Conservation (phyloP, 2,888 invertebrate genomes). For the Leptopterna dolabrata region DNA sequence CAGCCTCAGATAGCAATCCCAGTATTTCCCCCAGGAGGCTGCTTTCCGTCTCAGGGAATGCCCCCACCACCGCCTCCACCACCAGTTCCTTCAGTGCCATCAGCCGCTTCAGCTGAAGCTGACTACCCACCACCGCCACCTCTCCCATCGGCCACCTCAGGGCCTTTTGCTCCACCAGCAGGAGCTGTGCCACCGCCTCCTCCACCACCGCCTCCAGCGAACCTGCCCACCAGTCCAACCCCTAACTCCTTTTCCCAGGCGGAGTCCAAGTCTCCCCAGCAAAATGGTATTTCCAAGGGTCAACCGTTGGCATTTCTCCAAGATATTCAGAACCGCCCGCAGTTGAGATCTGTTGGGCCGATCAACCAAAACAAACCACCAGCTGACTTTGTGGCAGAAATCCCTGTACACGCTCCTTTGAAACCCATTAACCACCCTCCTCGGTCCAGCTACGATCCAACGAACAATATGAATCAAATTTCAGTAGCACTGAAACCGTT, state of each 20-base stretch:
- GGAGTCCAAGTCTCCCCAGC: neutral
- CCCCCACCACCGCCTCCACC: slow-evolving; percentile 60
- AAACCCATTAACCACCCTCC: slow-evolving; percentile 52
- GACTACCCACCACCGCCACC: slow-evolving; percentile 59
- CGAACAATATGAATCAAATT: neutral
- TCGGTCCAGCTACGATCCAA: slow-evolving; percentile 48
- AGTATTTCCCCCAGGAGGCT: slow-evolving; percentile 70
- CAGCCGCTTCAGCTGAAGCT: neutral
- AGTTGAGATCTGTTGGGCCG: slow-evolving; percentile 35
- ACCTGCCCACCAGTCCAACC: slow-evolving; percentile 32
- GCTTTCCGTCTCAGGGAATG: slow-evolving; percentile 58
- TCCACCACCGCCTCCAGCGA: slow-evolving; percentile 51
- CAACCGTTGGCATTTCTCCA: slow-evolving; percentile 39
- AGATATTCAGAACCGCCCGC: slow-evolving; percentile 53
- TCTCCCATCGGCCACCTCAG: slow-evolving; percentile 37
- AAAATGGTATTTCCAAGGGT: slow-evolving; percentile 7
- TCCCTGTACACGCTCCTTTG: slow-evolving; percentile 54
- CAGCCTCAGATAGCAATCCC: slow-evolving; percentile 76
- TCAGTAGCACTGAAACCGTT: slow-evolving; percentile 54
- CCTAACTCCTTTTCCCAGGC: slow-evolving; percentile 33
- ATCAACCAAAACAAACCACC: slow-evolving; percentile 50
- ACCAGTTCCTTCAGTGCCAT: neutral
- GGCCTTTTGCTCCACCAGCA: slow-evolving; percentile 60
- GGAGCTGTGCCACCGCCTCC: slow-evolving; percentile 52
- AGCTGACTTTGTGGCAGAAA: slow-evolving; percentile 55